These are phyloP conservation scores for Alethe castanea DNA, from an alignment of 2,113 vertebrate genomes.

Conservation along the genomic window DNA sequence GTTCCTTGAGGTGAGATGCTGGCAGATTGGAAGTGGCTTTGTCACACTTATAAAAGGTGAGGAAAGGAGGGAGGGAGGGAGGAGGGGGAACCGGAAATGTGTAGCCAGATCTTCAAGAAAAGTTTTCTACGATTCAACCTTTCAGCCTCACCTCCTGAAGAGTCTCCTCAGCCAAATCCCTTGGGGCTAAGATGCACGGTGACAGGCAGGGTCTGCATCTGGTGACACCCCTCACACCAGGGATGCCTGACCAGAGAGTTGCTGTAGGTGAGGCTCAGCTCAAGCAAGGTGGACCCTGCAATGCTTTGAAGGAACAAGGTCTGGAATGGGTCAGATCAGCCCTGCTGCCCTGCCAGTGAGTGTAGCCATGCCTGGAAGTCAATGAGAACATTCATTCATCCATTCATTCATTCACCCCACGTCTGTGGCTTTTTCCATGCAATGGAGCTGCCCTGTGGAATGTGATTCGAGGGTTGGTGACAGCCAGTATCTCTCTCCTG, in stretches of 20 bases:
- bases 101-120: not conserved
- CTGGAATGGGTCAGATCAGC: not conserved
- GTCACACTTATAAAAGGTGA: not conserved
- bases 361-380: not conserved
- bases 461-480: not conserved
- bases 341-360: not conserved
- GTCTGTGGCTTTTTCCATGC: not conserved
- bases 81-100: rapidly evolving
- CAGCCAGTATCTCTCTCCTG: not conserved
- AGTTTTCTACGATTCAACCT: not conserved
- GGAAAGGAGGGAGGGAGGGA: not conserved
- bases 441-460: not conserved
- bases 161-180: not conserved
- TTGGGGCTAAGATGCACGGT: not conserved
- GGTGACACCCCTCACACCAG: not conserved
- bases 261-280: not conserved
- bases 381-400: not conserved
- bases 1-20: constrained; percentile 17
- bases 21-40: not conserved
- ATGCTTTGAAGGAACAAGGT: not conserved
- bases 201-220: not conserved
- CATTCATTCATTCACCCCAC: not conserved
- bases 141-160: not conserved
- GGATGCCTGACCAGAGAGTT: not conserved
- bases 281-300: not conserved